These are phyloP conservation scores for Champsocephalus esox DNA, from an alignment of 2,797 vertebrate genomes.

Conservation along the genomic window DNA sequence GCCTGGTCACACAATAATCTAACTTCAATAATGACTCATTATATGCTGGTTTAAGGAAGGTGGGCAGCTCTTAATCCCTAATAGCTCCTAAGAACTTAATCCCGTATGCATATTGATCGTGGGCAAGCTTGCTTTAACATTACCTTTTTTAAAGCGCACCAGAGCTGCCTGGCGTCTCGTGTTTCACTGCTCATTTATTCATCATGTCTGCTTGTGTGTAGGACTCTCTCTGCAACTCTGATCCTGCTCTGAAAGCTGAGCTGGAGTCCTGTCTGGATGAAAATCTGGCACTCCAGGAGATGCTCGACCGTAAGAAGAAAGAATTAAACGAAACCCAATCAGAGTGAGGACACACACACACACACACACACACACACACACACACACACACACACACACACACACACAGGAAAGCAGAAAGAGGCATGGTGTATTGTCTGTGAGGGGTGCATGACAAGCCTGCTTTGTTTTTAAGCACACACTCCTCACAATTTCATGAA, in stretches of 20 bases:
- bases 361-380: conserved; percentile 2
- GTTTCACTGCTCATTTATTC: conserved; percentile 74
- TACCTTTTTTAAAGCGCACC: conserved; percentile 42
- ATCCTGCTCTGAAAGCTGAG: conserved; percentile 82
- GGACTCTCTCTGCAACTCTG: conserved; percentile 67
- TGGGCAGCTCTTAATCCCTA: conserved; percentile 67
- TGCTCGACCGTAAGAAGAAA: conserved; percentile 85
- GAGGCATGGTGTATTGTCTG: conserved; percentile 27
- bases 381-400: conserved; percentile 29
- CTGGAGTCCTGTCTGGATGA: conserved; percentile 89
- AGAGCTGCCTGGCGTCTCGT: conserved; percentile 48
- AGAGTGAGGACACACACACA: conserved; percentile 86
- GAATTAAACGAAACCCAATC: conserved; percentile 88
- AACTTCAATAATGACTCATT: conserved; percentile 70
- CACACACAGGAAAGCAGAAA: conserved; percentile 9
- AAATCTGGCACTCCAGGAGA: conserved; percentile 85
- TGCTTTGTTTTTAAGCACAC: conserved; percentile 34
- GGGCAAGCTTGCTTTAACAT: conserved; percentile 38
- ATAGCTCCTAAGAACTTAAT: conserved; percentile 73
- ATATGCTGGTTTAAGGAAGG: conserved; percentile 65
- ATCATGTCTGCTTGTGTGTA: conserved; percentile 65
- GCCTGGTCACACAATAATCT: conserved; percentile 58
- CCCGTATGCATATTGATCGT: conserved; percentile 65
- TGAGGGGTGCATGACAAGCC: conserved; percentile 17
- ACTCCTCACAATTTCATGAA: conserved; percentile 17